phyloP scores from a whole-genome alignment of 2,888 invertebrate genomes.

The Nasonovia ribisnigri region DNA sequence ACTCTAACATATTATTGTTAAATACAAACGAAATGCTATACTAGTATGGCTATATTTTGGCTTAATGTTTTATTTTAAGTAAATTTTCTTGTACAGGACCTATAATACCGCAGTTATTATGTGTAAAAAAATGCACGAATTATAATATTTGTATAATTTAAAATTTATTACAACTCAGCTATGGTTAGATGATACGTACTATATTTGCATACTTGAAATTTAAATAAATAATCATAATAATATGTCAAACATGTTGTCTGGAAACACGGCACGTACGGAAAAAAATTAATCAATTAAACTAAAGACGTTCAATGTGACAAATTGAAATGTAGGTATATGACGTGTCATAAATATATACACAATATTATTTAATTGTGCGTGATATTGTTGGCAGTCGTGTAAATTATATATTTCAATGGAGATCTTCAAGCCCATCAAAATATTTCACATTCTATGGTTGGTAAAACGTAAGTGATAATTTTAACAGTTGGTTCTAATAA shows the following conservation, averaged over 20 bases:
- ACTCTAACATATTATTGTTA: not conserved
- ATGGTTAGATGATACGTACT: not conserved
- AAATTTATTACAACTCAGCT: not conserved
- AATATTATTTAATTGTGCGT: not conserved
- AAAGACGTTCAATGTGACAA: not conserved
- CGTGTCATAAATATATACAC: not conserved
- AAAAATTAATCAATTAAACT: not conserved
- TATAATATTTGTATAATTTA: slow-evolving; percentile 4
- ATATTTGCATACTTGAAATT: not conserved
- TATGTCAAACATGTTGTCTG: not conserved
- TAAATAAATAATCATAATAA: not conserved
- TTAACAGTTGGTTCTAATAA: not conserved
- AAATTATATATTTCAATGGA: not conserved
- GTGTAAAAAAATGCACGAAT: not conserved
- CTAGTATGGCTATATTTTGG: not conserved
- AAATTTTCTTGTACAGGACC: not conserved
- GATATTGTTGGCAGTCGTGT: not conserved
- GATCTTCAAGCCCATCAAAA: not conserved
- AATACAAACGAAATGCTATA: not conserved
- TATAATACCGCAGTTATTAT: not conserved
- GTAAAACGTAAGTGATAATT: not conserved
- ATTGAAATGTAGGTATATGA: not conserved
- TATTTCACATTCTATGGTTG: not conserved
- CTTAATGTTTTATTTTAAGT: not conserved
- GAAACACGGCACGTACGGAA: not conserved